Evolutionary conservation across 2,113 vertebrate genomes (phyloP).

Genomic region (Antennarius striatus): DNA sequence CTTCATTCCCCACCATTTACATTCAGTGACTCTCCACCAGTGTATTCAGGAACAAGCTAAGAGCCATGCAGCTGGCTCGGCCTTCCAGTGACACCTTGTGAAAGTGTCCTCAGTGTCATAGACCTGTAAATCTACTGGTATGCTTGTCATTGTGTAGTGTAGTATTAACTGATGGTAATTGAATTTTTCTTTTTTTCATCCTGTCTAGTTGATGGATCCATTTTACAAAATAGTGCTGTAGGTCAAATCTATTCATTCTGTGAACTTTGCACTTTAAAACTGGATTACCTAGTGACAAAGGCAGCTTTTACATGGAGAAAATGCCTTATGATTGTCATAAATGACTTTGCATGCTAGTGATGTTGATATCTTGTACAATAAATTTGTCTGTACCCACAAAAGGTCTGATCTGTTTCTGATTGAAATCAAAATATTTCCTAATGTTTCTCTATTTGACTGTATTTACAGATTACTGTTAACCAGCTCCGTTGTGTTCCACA

Average conservation of each 20-base stretch:
- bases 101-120: constrained; percentile 43
- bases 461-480: too few species aligned
- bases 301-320: constrained; percentile 75
- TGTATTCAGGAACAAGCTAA: constrained; percentile 37
- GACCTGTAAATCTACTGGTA: constrained; percentile 45
- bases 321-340: constrained; percentile 74
- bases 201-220: constrained; percentile 61
- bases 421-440: too few species aligned
- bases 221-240: constrained; percentile 69
- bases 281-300: constrained; percentile 72
- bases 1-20: constrained; percentile 42
- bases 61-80: constrained; percentile 40
- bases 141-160: constrained; percentile 51
- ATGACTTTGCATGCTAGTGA: constrained; percentile 74
- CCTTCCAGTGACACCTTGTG: constrained; percentile 40
- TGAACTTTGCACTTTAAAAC: constrained; percentile 80
- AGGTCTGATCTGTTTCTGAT: not conserved
- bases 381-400: constrained; percentile 58
- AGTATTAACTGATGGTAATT: constrained; percentile 46
- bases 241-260: constrained; percentile 66
- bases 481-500: too few species aligned
- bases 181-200: constrained; percentile 46
- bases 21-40: constrained; percentile 34
- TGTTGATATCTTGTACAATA: constrained; percentile 68
- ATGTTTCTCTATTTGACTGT: too few species aligned